phyloP scores from a whole-genome alignment of 2,113 vertebrate genomes.

The Calcarius ornatus region DNA sequence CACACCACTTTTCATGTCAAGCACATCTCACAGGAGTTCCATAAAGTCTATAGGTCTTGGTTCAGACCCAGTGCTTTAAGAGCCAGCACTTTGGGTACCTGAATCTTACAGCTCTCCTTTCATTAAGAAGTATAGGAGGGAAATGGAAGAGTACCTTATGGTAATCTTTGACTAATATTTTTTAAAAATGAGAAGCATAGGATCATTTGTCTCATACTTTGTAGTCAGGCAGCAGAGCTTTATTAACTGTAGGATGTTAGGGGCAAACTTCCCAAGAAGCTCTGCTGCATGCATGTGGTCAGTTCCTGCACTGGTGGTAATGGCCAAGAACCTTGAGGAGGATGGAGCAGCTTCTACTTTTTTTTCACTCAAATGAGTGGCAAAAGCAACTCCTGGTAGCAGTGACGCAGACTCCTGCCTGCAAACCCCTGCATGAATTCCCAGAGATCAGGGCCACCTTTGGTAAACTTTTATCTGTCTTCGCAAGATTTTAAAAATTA shows the following conservation, averaged over 20 bases:
- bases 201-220: background rate
- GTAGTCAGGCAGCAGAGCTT: background rate
- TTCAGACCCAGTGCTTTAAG: background rate
- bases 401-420: background rate
- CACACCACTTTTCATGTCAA: background rate
- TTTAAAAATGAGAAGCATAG: background rate
- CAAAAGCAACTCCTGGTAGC: background rate
- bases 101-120: background rate
- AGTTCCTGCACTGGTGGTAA: background rate
- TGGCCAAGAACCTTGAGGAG: background rate
- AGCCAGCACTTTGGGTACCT: background rate
- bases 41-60: background rate
- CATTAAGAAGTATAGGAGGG: background rate
- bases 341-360: background rate
- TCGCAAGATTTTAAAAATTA: background rate
- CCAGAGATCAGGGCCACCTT: fast-evolving
- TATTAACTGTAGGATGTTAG: background rate
- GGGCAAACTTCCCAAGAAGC: background rate
- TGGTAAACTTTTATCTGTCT: background rate
- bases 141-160: background rate
- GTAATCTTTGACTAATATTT: background rate
- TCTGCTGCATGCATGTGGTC: fast-evolving
- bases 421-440: background rate
- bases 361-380: background rate
- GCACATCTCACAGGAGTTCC: background rate